Base-by-base conservation (phyloP, 2,888 invertebrate species). In the Octonoba sinensis region DNA sequence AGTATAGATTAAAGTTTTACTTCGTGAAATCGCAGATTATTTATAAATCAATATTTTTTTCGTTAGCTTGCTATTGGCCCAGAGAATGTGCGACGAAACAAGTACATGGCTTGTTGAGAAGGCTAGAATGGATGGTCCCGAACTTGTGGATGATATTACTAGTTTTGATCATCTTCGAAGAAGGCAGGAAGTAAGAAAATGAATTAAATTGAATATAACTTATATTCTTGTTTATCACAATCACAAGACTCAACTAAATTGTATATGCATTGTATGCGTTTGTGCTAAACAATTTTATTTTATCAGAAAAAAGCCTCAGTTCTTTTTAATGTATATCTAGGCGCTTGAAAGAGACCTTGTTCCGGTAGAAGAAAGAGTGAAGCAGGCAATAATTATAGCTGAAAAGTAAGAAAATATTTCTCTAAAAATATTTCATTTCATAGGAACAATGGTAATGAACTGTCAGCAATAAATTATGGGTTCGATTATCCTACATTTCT, bases 41-140 rank as follows among this genome's bases (percentile, higher is more conserved):
- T 20, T 20, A 6, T 22, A 4, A 11, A n/a, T 59, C 13, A 16
- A 20, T 59, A 47, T 49, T 65, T 27, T n/a, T n/a, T 46, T 15
- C 16, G 13, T 15, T 47, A 82, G 82, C 44, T 20, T 99, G 86
- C 97, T 97, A 88, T 90, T 98, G 13, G 99, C 98, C 90, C 93
- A 96, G 87, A 93, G 96, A 71, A 95, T 96, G 0, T 99, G 98
- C 88, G 97, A 96, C 87, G 98, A 99, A 88, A 95, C 97, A 0
- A 92, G 94, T 85, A 96, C 97, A 87, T 99, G 99, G 97, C 98
- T 99, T 94, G 91, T 93, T 73, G 98, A 98, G 89, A 99, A 98
- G 89, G 95, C 96, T 91, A 93, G 93, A 83, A 95, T 96, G 87
- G 96, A 95, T 59, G 87, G 88, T 67, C 87, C 88, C 72, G 90